Conservation (phyloP, 2,797 vertebrate species). For the Mus spretus region DNA sequence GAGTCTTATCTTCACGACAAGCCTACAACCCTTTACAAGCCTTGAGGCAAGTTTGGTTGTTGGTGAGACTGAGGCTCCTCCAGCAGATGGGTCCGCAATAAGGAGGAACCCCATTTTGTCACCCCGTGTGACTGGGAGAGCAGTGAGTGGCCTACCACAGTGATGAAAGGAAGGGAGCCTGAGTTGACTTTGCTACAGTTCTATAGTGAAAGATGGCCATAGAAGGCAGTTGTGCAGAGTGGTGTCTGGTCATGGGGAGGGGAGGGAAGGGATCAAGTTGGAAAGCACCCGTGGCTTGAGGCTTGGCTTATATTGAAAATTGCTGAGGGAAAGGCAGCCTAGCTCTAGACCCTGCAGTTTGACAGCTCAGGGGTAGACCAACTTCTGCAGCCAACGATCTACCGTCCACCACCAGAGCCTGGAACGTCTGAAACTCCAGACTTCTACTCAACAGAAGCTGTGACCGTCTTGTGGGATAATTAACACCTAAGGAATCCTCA, state of each 20-base stretch:
- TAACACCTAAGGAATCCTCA: neutral
- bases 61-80: neutral
- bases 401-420: neutral
- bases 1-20: neutral
- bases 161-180: neutral
- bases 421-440: too few species aligned
- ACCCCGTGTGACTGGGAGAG: neutral
- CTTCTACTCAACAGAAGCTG: too few species aligned
- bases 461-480: neutral
- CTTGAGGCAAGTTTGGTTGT: neutral
- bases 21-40: neutral
- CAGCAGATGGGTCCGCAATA: neutral
- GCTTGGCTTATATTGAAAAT: neutral
- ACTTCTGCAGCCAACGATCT: too few species aligned
- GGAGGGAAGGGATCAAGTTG: neutral
- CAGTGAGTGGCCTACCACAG: neutral
- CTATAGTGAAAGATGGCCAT: neutral
- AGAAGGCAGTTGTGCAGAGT: neutral
- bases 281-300: neutral
- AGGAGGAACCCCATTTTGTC: neutral
- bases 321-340: neutral
- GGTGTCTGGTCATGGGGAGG: accelerated
- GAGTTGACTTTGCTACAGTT: too few species aligned
- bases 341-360: neutral
- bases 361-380: neutral